These are phyloP conservation scores for Clunio marinus DNA, from an alignment of 2,888 invertebrate species.

Conservation along the genomic window DNA sequence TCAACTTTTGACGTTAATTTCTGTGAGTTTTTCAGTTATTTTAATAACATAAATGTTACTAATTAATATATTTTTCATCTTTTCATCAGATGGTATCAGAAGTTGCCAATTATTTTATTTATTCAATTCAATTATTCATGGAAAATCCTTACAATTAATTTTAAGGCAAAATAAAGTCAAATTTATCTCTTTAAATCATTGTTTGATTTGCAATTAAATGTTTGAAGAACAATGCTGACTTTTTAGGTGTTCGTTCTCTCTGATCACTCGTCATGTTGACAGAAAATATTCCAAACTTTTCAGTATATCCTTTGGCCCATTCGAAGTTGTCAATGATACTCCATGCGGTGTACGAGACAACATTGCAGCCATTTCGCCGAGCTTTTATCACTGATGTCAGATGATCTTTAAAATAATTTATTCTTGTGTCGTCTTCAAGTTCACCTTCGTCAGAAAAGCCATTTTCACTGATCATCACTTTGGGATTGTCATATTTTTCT, in stretches of 20 bases:
- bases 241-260: slow-evolving; percentile 58
- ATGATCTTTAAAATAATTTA: slow-evolving; percentile 43
- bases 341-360: slow-evolving; percentile 45
- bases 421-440: slow-evolving; percentile 47
- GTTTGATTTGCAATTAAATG: neutral
- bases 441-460: slow-evolving; percentile 51
- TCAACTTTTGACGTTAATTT: neutral
- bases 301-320: slow-evolving; percentile 46
- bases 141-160: neutral
- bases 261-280: slow-evolving; percentile 59
- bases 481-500: slow-evolving; percentile 53
- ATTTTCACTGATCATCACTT: slow-evolving; percentile 56
- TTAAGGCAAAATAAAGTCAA: neutral
- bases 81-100: neutral
- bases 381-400: slow-evolving; percentile 45
- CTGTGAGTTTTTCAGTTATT: neutral
- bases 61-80: neutral
- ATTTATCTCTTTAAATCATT: neutral
- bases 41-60: neutral
- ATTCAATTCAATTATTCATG: neutral
- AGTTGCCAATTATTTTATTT: neutral
- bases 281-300: slow-evolving; percentile 61
- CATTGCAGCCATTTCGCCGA: slow-evolving; percentile 44
- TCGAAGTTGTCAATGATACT: slow-evolving; percentile 48
- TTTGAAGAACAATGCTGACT: slow-evolving; percentile 51